Conservation (phyloP, 1,140 invertebrate species). For the Wasmannia auropunctata region DNA sequence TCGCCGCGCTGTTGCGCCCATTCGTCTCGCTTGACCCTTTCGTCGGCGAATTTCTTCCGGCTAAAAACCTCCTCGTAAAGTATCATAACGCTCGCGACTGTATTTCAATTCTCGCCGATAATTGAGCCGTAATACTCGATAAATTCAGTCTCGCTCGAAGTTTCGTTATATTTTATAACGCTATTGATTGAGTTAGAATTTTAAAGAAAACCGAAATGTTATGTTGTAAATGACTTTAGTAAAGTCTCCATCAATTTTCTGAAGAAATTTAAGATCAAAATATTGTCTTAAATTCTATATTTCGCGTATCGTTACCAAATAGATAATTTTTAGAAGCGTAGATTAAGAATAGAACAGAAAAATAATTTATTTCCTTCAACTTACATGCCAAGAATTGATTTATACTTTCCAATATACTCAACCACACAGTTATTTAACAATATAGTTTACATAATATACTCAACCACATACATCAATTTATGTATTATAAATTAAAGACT, state of each 20-base stretch:
- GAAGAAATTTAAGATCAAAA: not conserved
- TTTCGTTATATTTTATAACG: not conserved
- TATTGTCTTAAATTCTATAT: too few relatives aligned
- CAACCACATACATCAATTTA: too few relatives aligned
- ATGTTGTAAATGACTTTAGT: not conserved
- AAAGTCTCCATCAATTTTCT: not conserved
- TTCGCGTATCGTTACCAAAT: not conserved
- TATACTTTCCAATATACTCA: too few relatives aligned
- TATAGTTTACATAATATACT: too few relatives aligned
- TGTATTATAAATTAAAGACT: too few relatives aligned
- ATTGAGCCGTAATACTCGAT: not conserved
- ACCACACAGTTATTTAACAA: too few relatives aligned
- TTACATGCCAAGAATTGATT: too few relatives aligned
- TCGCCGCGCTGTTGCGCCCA: slow-evolving; percentile 32
- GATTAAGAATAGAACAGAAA: too few relatives aligned
- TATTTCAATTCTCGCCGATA: not conserved
- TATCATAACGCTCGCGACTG: slow-evolving; percentile 1
- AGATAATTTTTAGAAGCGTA: too few relatives aligned
- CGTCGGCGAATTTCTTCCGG: slow-evolving; percentile 25
- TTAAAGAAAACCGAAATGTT: not conserved
- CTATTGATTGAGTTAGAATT: not conserved
- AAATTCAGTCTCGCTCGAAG: not conserved
- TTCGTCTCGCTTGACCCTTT: slow-evolving; percentile 49
- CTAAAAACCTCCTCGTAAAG: slow-evolving; percentile 6
- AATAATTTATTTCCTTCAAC: too few relatives aligned